Base-by-base conservation (phyloP, 2,797 vertebrate species). In the Numenius phaeopus region DNA sequence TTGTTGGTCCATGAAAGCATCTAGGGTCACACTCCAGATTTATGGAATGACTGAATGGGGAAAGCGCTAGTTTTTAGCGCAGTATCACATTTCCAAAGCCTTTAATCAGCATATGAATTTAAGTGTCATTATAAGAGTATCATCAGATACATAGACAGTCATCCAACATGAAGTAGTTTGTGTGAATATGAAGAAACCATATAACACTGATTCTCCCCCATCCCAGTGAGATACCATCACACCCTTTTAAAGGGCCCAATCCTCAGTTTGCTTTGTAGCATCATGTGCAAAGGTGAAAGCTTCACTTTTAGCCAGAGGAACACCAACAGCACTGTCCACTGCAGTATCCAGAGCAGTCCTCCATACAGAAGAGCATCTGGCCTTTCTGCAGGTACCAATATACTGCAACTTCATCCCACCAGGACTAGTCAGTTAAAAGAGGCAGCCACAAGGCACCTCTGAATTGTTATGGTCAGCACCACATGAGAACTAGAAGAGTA, bases 131-230 rank as follows among this genome's bases (percentile, higher is more conserved):
- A 2, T 22, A 54, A 64, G 19, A 39, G 5, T 24, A 76, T 8
- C 34, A 46, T 23, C 42, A 55, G 50, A 52, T 15, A 46, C 17
- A n/a, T 16, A 59, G 14, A 16, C 5, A 86, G 62, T 9, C 34
- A 91, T 7, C 23, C 39, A 80, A 55, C 30, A 55, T 0, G 0
- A 62, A 83, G 29, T 0, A 78, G 7, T 3, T 7, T 4, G 2
- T 5, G 27, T 8, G 13, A 70, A 40, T 4, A 22, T 5, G 24
- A 87, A 57, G 65, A 40, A 86, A 80, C 21, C 15, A 42, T 4
- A 1, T 24, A 62, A 67, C 19, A 24, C 8, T 26, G 47, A 77
- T 23, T 6, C 27, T 40, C 4, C 32, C 9, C 34, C 21, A 20
- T 4, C 10, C 40, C 52, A 65, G 20, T 0, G 10, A 72, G 21